A percentile compares a stretch with the other conserved stretches of the same genome.
Conservation (phyloP, 2,797 vertebrate genomes). For the Florisuga fusca region DNA sequence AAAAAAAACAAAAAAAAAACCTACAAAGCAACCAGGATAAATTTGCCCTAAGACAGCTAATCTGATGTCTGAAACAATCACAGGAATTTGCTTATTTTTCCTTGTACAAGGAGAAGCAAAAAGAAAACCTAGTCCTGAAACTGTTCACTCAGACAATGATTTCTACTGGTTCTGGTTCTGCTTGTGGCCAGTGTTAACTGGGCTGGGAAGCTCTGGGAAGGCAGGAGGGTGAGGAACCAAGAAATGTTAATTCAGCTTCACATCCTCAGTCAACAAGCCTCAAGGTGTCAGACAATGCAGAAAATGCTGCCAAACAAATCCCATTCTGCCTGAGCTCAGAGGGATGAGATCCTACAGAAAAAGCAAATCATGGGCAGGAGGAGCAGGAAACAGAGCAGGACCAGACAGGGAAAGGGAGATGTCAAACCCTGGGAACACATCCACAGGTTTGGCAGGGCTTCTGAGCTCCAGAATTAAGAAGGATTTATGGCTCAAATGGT, state of each 20-base stretch:
- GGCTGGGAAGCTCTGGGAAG: neutral
- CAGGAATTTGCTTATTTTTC: neutral
- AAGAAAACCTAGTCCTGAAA: neutral
- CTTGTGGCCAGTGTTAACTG: neutral
- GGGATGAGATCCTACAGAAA: neutral
- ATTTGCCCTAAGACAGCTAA: neutral
- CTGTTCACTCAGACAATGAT: neutral
- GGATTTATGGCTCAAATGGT: neutral
- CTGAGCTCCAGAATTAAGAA: neutral
- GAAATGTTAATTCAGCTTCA: neutral
- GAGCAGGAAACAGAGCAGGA: neutral
- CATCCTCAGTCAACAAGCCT: accelerated
- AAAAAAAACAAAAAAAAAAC: neutral
- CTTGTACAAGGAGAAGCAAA: neutral
- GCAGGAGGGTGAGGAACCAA: neutral
- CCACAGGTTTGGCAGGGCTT: neutral
- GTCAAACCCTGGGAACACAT: neutral
- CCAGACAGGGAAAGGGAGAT: neutral
- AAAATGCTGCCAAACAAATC: neutral
- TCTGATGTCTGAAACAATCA: neutral
- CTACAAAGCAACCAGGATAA: neutral
- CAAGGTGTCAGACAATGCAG: neutral
- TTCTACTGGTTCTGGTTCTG: neutral
- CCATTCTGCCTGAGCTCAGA: accelerated
- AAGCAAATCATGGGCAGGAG: neutral